Conservation (phyloP, 2,888 invertebrate species). For the Apotomis turbidana region DNA sequence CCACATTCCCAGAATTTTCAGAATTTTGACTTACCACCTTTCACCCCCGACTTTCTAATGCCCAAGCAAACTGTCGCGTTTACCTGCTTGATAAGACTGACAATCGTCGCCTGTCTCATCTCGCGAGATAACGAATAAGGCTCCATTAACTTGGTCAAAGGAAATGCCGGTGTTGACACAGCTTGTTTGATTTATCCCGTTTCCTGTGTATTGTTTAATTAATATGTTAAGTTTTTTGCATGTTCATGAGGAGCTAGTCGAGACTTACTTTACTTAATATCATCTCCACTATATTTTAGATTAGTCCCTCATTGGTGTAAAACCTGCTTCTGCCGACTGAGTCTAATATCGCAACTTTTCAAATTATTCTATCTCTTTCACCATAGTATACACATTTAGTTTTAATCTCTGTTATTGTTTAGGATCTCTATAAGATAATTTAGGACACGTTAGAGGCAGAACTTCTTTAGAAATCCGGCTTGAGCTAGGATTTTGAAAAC, state of each 20-base stretch:
- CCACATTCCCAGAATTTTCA: not conserved
- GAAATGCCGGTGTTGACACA: conserved; percentile 67
- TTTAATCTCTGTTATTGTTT: too few relatives aligned
- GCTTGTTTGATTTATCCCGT: conserved; percentile 64
- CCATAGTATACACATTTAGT: too few relatives aligned
- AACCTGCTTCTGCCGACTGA: too few relatives aligned
- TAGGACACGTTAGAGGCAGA: too few relatives aligned
- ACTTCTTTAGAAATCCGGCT: too few relatives aligned
- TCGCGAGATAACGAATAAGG: conserved; percentile 64
- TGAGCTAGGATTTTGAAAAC: too few relatives aligned
- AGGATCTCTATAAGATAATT: too few relatives aligned
- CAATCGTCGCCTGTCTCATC: conserved; percentile 65
- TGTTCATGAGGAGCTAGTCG: conserved; percentile 1
- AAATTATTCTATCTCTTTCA: too few relatives aligned
- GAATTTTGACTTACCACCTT: conserved; percentile 31
- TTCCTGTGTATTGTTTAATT: conserved; percentile 60
- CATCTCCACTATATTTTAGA: too few relatives aligned
- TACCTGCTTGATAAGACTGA: conserved; percentile 60
- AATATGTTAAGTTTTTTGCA: conserved; percentile 43
- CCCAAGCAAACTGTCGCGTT: conserved; percentile 62
- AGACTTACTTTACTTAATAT: not conserved
- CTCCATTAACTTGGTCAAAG: conserved; percentile 72
- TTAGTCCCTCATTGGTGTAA: too few relatives aligned
- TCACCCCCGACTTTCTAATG: conserved; percentile 55
- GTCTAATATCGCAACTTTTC: too few relatives aligned